Evolutionary conservation across 1,140 invertebrate species (phyloP).

Genomic region (Goniozus legneri): DNA sequence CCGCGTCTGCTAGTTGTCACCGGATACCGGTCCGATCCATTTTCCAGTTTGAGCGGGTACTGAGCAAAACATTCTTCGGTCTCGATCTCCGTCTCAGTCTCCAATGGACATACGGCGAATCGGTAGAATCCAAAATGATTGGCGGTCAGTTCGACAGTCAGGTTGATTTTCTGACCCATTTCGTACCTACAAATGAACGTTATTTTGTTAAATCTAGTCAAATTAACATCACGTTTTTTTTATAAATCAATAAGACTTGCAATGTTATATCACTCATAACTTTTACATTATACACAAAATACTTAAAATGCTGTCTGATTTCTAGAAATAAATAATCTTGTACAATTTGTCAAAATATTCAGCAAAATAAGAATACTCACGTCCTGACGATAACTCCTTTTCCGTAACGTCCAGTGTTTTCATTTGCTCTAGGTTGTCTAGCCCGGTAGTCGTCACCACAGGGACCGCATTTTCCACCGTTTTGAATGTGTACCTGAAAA

Average conservation of each 20-base stretch:
- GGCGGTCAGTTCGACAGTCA: conserved; percentile 52
- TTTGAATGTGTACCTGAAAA: conserved; percentile 11
- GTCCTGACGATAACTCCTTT: conserved; percentile 44
- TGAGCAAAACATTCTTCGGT: conserved; percentile 59
- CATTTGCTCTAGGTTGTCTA: conserved; percentile 52
- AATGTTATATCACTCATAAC: too few relatives aligned
- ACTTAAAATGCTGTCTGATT: too few relatives aligned
- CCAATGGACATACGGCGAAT: conserved; percentile 57
- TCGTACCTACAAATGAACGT: conserved; percentile 32
- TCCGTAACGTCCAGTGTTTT: conserved; percentile 56
- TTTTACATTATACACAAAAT: too few relatives aligned
- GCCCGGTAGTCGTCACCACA: conserved; percentile 45
- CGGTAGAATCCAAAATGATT: conserved; percentile 58
- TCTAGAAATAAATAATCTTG: too few relatives aligned
- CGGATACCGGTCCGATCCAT: conserved; percentile 38
- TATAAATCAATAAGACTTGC: too few relatives aligned
- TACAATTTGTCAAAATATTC: neutral
- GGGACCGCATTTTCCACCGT: conserved; percentile 43
- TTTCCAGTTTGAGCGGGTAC: conserved; percentile 44
- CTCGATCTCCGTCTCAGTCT: conserved; percentile 35
- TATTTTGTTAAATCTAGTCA: too few relatives aligned
- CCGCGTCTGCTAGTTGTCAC: neutral
- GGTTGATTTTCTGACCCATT: conserved; percentile 41
- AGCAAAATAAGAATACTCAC: conserved; percentile 27
- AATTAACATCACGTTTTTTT: too few relatives aligned